Evolutionary conservation across 1,140 invertebrate species (phyloP), one percentile per base, ranked within the genome.

Genomic region (Scaptomyza pallida): DNA sequence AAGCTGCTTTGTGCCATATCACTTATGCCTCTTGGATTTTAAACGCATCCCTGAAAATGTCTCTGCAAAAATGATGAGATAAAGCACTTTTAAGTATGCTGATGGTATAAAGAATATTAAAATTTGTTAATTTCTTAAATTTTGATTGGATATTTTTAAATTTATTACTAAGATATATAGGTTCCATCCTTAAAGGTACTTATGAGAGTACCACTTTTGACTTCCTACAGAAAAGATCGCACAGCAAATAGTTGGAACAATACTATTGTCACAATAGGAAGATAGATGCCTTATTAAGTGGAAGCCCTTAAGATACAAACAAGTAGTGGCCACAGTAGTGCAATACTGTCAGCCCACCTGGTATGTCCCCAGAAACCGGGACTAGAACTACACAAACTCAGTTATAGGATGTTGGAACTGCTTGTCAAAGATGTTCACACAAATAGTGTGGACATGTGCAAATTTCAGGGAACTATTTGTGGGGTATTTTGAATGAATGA

Each of bases 401-500:
- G 35, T 15, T n/a, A 6, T n/a, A 2, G 9, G 12, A 16, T 13
- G 16, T 9, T 30, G 35, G 23, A 69, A 47, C 40, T 47, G 48
- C 59, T 63, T 69, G 59, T 54, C 59, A 63, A 59, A 47, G 59
- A 47, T 48, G 54, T 19, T 19, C 19, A 52, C 59, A 67, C 63
- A 68, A 72, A 60, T 47, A 17, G 80, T 86, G 80, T 67, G 69
- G 81, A 85, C 80, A 86, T 85, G 73, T 85, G 80, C 80, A 77
- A 86, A 86, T 85, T 83, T 77, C 64, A 37, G 41, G 82, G 77
- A 85, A 86, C 80, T 81, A 86, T 85, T 74, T 85, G 80, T 86
- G 80, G 75, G 80, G 80, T 64, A 86, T 81, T 64, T 54, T 45
- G 13, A 45, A 40, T 78, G 78, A 82, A 81, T 70, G 63, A 48